These are phyloP conservation scores for Pteropus alecto DNA, from an alignment of 2,113 vertebrate species.

Conservation along the genomic window DNA sequence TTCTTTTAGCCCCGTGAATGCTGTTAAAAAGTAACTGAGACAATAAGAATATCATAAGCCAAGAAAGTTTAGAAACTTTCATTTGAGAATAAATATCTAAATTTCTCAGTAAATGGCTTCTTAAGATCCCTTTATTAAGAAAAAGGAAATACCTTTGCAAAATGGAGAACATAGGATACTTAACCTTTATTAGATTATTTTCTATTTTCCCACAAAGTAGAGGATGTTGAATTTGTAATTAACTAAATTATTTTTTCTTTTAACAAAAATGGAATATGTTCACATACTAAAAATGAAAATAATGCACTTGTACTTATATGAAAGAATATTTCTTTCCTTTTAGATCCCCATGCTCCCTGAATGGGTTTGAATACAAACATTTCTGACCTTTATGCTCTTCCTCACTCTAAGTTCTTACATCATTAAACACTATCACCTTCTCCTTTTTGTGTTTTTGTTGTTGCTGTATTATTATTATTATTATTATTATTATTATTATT, in stretches of 20 bases:
- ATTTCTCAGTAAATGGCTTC: not conserved
- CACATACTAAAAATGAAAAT: not conserved
- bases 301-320: not conserved
- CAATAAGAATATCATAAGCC: not conserved
- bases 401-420: not conserved
- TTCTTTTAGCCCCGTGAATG: not conserved
- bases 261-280: not conserved
- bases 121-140: not conserved
- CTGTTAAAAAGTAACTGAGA: not conserved
- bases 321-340: not conserved
- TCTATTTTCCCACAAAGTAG: not conserved
- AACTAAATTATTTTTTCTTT: not conserved
- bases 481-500: not conserved
- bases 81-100: not conserved
- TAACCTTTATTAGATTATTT: not conserved
- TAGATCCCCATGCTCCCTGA: not conserved
- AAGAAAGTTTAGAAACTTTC: not conserved
- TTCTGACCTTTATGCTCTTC: not conserved
- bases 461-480: not conserved
- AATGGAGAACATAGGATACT: not conserved
- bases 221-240: not conserved
- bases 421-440: not conserved
- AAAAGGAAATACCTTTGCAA: not conserved
- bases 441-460: not conserved
- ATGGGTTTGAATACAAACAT: not conserved